Percentiles rank a stretch among this genome's conserved stretches.
These are phyloP conservation scores for Lemur catta DNA, from an alignment of 2,797 vertebrate species.

Conservation along the genomic window DNA sequence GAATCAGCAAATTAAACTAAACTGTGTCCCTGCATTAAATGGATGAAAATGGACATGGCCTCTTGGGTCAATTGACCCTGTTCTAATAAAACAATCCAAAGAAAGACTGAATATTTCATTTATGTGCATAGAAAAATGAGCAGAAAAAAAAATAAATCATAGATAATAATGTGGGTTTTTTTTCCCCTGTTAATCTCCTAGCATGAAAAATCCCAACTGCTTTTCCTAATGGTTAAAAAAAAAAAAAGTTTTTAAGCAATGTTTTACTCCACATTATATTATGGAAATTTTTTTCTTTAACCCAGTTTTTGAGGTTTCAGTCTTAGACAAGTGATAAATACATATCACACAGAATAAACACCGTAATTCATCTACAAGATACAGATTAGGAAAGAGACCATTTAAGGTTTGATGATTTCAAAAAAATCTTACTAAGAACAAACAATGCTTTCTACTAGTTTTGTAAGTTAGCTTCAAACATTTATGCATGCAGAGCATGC, in stretches of 20 bases:
- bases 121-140: constrained; percentile 85
- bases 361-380: not conserved
- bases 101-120: constrained; percentile 85
- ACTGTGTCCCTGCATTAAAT: constrained; percentile 82
- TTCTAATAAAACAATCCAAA: constrained; percentile 84
- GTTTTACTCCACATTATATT: not conserved
- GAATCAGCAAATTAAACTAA: constrained; percentile 84
- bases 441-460: constrained; percentile 9
- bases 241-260: not conserved
- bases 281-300: not conserved
- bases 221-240: not conserved
- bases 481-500: not conserved
- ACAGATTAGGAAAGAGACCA: not conserved
- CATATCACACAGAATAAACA: not conserved
- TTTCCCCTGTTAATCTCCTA: constrained; percentile 2
- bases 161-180: not conserved
- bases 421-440: not conserved
- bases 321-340: not conserved
- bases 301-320: not conserved
- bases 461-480: constrained; percentile 4
- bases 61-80: constrained; percentile 81
- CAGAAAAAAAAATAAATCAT: constrained; percentile 82
- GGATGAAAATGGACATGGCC: constrained; percentile 83
- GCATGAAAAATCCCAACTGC: constrained; percentile 36
- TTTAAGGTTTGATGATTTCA: not conserved